These are phyloP conservation scores for Drosophila malerkotliana DNA, from an alignment of 1,140 invertebrate species.

Conservation along the genomic window DNA sequence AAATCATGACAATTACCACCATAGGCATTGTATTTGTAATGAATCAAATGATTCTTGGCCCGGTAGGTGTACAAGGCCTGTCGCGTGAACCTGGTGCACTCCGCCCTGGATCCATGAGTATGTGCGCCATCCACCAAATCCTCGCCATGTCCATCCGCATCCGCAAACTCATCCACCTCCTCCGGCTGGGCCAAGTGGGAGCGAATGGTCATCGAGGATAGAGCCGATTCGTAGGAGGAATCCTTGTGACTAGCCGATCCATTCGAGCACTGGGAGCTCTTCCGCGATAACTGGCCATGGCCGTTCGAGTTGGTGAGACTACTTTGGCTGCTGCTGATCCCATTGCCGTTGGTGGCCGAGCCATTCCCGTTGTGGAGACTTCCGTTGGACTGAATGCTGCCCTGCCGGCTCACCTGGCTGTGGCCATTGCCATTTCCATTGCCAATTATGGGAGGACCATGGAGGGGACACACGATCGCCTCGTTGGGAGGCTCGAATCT, in stretches of 20 bases:
- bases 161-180: slow-evolving; percentile 69
- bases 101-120: slow-evolving; percentile 49
- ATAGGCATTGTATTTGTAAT: slow-evolving; percentile 94
- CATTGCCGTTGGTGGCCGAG: slow-evolving; percentile 20
- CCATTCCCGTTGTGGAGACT: slow-evolving; percentile 61
- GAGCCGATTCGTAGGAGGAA: slow-evolving; percentile 71
- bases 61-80: slow-evolving; percentile 95
- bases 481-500: slow-evolving; percentile 77
- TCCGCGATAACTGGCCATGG: slow-evolving; percentile 60
- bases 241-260: slow-evolving; percentile 66
- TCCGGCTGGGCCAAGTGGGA: slow-evolving; percentile 74
- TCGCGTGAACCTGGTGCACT: slow-evolving; percentile 90
- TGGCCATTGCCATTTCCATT: slow-evolving; percentile 55
- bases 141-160: slow-evolving; percentile 43
- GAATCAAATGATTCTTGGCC: slow-evolving; percentile 93
- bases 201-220: slow-evolving; percentile 71
- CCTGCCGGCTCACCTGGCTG: slow-evolving; percentile 66
- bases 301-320: slow-evolving; percentile 55
- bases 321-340: slow-evolving; percentile 32
- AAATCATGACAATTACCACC: slow-evolving; percentile 93
- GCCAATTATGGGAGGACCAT: slow-evolving; percentile 44
- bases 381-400: slow-evolving; percentile 63
- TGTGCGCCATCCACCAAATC: slow-evolving; percentile 29
- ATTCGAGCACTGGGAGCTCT: slow-evolving; percentile 74
- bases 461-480: slow-evolving; percentile 73